Evolutionary conservation across 2,797 vertebrate species (phyloP), one percentile per base, ranked within the genome.

Genomic region (Lutjanus campechanus): DNA sequence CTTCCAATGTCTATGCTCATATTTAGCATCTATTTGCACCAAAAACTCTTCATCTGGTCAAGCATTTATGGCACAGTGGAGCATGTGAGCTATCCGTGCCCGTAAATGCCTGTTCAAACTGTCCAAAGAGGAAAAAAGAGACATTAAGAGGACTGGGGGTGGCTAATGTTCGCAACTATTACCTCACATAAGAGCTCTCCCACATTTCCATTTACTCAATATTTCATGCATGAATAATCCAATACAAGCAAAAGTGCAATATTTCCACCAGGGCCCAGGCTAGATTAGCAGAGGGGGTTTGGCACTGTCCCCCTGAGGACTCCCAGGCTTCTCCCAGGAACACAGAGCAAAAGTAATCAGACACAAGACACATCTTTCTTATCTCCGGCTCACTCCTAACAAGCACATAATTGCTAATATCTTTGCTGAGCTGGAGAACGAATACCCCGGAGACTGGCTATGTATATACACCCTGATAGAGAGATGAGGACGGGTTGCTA

Each of bases 371-470:
- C 91, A 93, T 93, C 91, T 94, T 91, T 92, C 89, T 93, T 93
- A 94, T 94, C 92, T 92, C 76, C 40, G 25, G 86, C 90, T 83
- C 89, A 74, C 88, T 93, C 85, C 91, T 95, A 94, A 94, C 94
- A 94, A 93, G 94, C 94, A 95, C 92, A 93, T 95, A 92, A 95
- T 95, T 95, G 94, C 92, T 94, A 93, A 95, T 94, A 94, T 94
- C 93, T 93, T 90, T 88, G 86, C 91, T 75, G 91, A 89, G 93
- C 89, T 77, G 83, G 84, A 88, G 90, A 86, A 94, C 46, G 87
- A 85, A 90, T 85, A 83, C 92, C 91, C 92, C 4, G 49, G 91
- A 94, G 93, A 92, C 69, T 72, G 74, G 87, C 91, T 93, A 93
- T 94, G 91, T 93, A 93, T 94, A 93, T 86, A 92, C 88, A 90